Conservation (phyloP, 2,797 vertebrate species). For the Trichosurus vulpecula region DNA sequence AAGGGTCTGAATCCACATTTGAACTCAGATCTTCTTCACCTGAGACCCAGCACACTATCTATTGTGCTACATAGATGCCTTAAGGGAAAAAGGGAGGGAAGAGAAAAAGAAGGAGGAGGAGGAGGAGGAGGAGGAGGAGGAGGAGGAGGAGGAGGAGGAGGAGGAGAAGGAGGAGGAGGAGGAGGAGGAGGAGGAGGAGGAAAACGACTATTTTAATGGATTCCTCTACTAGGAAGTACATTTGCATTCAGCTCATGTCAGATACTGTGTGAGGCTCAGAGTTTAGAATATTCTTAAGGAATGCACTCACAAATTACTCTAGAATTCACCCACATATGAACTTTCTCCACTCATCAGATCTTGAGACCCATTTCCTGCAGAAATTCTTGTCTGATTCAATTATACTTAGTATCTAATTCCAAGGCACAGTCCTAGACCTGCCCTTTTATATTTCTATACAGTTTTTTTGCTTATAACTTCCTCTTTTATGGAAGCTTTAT, state of each 20-base stretch:
- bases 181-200: neutral
- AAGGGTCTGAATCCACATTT: neutral
- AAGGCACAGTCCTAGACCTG: neutral
- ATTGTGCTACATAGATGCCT: neutral
- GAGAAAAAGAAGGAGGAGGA: neutral
- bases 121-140: neutral
- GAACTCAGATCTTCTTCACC: neutral
- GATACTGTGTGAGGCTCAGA: conserved; percentile 3
- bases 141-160: neutral
- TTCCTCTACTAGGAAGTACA: neutral
- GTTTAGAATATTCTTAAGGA: conserved; percentile 5
- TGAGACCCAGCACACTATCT: neutral
- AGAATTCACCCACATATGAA: conserved; percentile 28
- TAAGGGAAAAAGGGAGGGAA: neutral
- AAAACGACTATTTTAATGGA: neutral
- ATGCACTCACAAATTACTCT: conserved; percentile 28
- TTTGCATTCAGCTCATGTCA: conserved; percentile 19
- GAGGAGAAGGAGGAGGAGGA: too few relatives aligned
- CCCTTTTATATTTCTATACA: neutral
- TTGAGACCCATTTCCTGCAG: neutral
- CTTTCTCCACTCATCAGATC: conserved; percentile 29
- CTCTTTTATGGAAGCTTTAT: conserved; percentile 23
- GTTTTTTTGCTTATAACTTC: conserved; percentile 16
- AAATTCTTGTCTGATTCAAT: conserved; percentile 15
- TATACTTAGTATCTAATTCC: neutral